Conservation (phyloP, 2,113 vertebrate genomes). For the Thermophis baileyi region DNA sequence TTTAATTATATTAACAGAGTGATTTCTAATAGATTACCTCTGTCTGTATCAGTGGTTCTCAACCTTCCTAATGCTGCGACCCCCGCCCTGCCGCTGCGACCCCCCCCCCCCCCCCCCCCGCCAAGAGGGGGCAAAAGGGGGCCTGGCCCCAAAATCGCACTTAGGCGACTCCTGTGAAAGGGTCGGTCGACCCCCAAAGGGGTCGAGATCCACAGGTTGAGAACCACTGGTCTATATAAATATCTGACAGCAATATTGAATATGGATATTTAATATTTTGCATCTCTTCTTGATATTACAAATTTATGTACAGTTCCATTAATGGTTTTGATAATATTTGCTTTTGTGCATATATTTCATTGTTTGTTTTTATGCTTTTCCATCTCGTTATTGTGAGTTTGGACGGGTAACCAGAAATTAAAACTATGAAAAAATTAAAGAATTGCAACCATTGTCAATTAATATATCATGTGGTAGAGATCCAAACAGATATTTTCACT, state of each 20-base stretch:
- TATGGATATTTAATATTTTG: neutral
- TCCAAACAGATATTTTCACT: neutral
- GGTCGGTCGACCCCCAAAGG: too few species aligned
- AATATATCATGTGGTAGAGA: neutral
- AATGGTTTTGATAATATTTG: neutral
- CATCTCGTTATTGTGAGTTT: neutral
- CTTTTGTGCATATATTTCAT: neutral
- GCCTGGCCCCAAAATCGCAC: too few species aligned
- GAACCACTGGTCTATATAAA: neutral
- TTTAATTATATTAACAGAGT: neutral
- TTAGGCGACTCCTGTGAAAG: too few species aligned
- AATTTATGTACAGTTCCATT: neutral
- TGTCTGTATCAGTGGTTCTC: too few species aligned
- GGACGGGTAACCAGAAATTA: neutral
- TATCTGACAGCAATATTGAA: neutral
- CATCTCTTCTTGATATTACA: neutral
- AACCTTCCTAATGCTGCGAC: too few species aligned
- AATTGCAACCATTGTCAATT: neutral
- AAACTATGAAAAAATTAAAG: neutral
- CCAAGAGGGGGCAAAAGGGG: too few species aligned
- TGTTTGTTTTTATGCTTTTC: neutral
- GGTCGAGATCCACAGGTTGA: too few species aligned
- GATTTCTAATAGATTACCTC: neutral
- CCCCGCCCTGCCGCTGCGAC: too few species aligned
- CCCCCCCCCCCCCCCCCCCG: too few species aligned